These are phyloP conservation scores for Brachionus koreanus DNA, from an alignment of 1,140 invertebrate species.

Conservation along the genomic window DNA sequence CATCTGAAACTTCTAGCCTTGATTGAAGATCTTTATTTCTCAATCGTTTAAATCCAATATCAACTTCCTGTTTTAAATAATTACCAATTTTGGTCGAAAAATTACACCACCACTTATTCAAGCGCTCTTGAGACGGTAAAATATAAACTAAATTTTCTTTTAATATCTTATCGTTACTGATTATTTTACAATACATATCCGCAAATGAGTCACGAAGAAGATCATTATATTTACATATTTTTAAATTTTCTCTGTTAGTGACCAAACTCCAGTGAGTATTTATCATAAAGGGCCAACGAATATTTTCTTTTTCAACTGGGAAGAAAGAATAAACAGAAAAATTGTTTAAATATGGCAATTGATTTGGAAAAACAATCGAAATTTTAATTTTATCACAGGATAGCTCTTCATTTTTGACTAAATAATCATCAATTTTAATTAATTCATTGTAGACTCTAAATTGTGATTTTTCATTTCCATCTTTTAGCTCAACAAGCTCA, in stretches of 20 bases:
- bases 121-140: background rate
- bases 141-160: background rate
- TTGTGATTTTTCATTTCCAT: background rate
- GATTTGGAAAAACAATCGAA: background rate
- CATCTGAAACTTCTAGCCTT: background rate
- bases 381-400: background rate
- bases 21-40: background rate
- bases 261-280: background rate
- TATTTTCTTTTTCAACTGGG: background rate
- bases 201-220: background rate
- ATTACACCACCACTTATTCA: background rate
- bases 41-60: background rate
- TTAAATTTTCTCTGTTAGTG: slow-evolving; percentile 1
- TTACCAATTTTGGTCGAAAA: background rate
- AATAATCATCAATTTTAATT: background rate
- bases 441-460: background rate
- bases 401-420: background rate
- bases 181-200: background rate
- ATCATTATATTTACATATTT: background rate
- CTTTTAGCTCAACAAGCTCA: background rate
- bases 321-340: background rate
- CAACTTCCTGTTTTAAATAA: background rate
- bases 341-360: background rate
- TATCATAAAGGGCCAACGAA: background rate
- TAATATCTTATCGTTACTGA: background rate